Conservation (phyloP, 1,140 invertebrate genomes). For the Drosophila ananassae region DNA sequence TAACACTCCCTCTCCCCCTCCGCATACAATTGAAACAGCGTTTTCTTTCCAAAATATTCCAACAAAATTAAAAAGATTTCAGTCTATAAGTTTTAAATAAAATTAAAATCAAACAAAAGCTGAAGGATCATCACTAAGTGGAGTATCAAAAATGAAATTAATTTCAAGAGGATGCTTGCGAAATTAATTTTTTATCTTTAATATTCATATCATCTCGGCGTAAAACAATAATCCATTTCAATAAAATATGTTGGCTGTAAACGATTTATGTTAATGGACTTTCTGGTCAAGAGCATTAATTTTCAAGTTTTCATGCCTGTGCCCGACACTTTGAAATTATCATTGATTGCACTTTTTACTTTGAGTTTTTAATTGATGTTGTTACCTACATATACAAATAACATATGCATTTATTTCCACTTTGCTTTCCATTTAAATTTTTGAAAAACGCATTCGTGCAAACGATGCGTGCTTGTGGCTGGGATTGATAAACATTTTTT, state of each 20-base stretch:
- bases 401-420: slow-evolving; percentile 26
- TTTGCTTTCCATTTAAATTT: slow-evolving; percentile 47
- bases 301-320: slow-evolving; percentile 32
- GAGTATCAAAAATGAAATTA: neutral
- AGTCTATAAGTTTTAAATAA: neutral
- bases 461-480: slow-evolving; percentile 30
- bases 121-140: neutral
- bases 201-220: slow-evolving; percentile 13
- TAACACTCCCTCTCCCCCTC: too few species aligned
- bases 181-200: neutral
- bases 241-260: slow-evolving; percentile 37
- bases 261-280: slow-evolving; percentile 46
- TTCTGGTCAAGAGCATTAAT: slow-evolving; percentile 34
- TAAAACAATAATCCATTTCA: slow-evolving; percentile 12
- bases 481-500: slow-evolving; percentile 45
- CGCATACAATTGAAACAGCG: too few species aligned
- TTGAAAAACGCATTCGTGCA: slow-evolving; percentile 12
- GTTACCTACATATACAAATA: slow-evolving; percentile 5
- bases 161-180: neutral
- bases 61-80: slow-evolving; percentile 14
- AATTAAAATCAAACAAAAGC: neutral
- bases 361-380: slow-evolving; percentile 16
- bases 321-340: slow-evolving; percentile 33
- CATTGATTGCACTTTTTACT: slow-evolving; percentile 38
- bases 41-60: neutral